A percentile compares a stretch with the other conserved stretches of the same genome.
Conservation (phyloP, 2,113 vertebrate species). For the Oncorhynchus nerka region DNA sequence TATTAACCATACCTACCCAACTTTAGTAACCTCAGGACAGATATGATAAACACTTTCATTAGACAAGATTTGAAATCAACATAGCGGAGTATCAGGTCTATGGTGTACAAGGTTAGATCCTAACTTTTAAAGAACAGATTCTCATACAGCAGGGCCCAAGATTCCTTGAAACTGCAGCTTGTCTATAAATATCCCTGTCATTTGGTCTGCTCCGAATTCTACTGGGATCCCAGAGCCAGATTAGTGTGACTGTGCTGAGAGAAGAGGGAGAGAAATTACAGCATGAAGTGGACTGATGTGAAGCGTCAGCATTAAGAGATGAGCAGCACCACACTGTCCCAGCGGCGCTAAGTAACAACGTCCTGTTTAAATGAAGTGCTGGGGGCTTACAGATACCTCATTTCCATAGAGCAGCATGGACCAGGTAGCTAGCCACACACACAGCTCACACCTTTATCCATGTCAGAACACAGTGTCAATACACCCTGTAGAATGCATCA, state of each 20-base stretch:
- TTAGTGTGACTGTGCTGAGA: not conserved
- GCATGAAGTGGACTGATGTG: not conserved
- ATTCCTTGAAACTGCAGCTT: not conserved
- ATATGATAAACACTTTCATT: not conserved
- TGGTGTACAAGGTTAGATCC: not conserved
- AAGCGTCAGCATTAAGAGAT: conserved; percentile 11
- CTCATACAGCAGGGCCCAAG: not conserved
- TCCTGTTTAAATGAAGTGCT: not conserved
- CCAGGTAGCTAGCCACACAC: not conserved
- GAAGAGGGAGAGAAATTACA: conserved; percentile 2
- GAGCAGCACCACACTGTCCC: not conserved
- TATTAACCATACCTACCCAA: not conserved
- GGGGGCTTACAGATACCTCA: not conserved
- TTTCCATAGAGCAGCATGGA: not conserved
- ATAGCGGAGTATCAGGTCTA: not conserved
- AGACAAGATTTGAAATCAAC: not conserved
- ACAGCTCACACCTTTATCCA: not conserved
- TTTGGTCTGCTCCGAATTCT: conserved; percentile 2
- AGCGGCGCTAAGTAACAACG: not conserved
- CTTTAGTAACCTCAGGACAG: not conserved
- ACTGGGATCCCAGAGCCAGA: not conserved
- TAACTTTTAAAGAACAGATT: not conserved
- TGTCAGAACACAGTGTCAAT: not conserved
- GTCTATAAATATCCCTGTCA: not conserved
- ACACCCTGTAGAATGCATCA: not conserved